These are phyloP conservation scores for Echinometra lucunter DNA, from an alignment of 53 echinoderm and acorn worm species.

Conservation along the genomic window DNA sequence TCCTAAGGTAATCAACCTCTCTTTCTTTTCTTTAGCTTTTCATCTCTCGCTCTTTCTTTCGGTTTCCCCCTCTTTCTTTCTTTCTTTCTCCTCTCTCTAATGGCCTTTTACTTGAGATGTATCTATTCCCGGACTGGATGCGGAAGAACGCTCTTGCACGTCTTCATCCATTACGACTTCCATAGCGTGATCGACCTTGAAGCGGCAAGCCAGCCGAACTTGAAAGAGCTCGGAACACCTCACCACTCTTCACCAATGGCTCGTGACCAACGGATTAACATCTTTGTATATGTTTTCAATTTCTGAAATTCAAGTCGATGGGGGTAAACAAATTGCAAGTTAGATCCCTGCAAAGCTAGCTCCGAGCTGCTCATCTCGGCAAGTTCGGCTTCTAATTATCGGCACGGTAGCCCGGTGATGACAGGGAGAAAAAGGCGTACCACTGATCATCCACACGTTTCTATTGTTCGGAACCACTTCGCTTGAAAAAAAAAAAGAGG, in stretches of 20 bases:
- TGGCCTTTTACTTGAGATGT: neutral
- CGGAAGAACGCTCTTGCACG: constrained; percentile 55
- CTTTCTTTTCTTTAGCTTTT: neutral
- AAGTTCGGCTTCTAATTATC: constrained; percentile 26
- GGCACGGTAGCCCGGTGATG: constrained; percentile 25
- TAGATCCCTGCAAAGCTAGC: constrained; percentile 5
- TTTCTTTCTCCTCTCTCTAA: neutral
- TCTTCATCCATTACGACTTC: constrained; percentile 54
- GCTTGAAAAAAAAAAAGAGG: neutral
- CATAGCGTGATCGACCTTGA: constrained; percentile 63
- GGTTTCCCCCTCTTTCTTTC: neutral
- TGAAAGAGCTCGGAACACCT: constrained; percentile 50
- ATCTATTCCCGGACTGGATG: constrained; percentile 14
- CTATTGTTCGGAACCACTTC: constrained; percentile 39
- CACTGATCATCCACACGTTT: neutral
- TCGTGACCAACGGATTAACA: constrained; percentile 14
- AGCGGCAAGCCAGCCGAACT: constrained; percentile 60
- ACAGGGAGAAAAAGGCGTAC: neutral
- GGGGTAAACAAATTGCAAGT: constrained; percentile 50
- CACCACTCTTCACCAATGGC: constrained; percentile 15
- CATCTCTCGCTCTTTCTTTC: neutral
- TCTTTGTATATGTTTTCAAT: constrained; percentile 65
- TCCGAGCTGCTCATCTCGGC: neutral
- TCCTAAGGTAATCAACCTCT: neutral
- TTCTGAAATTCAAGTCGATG: constrained; percentile 53